phyloP scores from a whole-genome alignment of 2,797 vertebrate genomes.

The Siniperca scherzeri region DNA sequence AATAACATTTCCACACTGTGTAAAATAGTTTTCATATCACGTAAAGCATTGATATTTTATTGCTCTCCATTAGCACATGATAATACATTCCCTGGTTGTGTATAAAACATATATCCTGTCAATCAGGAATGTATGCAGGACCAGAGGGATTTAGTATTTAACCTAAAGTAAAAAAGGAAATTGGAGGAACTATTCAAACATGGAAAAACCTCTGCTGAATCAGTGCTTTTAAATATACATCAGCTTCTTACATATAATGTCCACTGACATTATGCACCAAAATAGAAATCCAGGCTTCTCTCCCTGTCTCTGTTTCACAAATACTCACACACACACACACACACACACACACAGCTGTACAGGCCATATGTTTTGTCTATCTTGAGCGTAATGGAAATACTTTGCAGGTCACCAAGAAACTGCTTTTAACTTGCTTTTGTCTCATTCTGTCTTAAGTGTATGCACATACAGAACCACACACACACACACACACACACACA shows the following conservation, averaged over 20 bases:
- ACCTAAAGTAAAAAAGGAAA: constrained; percentile 41
- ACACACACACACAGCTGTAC: constrained; percentile 51
- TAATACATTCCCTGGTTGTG: constrained; percentile 11
- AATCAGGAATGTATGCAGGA: constrained; percentile 43
- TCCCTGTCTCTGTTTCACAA: constrained; percentile 33
- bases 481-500: constrained; percentile 11
- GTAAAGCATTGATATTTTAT: constrained; percentile 21
- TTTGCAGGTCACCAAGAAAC: constrained; percentile 68
- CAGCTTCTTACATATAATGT: constrained; percentile 62
- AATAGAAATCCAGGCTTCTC: constrained; percentile 69
- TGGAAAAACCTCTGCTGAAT: constrained; percentile 49
- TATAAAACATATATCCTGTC: constrained; percentile 45
- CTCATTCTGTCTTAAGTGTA: constrained; percentile 51
- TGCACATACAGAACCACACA: constrained; percentile 27
- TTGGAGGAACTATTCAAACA: constrained; percentile 52
- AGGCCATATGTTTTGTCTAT: constrained; percentile 81
- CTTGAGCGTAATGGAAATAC: constrained; percentile 72
- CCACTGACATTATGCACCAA: constrained; percentile 62
- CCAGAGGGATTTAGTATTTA: constrained; percentile 32
- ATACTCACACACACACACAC: constrained; percentile 33
- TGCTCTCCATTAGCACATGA: constrained; percentile 19
- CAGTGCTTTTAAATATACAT: constrained; percentile 68
- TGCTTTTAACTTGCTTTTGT: constrained; percentile 70
- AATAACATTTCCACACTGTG: neutral
- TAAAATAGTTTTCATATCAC: constrained; percentile 17